These are phyloP conservation scores for Dioctria rufipes DNA, from an alignment of 2,888 invertebrate genomes.

Conservation along the genomic window DNA sequence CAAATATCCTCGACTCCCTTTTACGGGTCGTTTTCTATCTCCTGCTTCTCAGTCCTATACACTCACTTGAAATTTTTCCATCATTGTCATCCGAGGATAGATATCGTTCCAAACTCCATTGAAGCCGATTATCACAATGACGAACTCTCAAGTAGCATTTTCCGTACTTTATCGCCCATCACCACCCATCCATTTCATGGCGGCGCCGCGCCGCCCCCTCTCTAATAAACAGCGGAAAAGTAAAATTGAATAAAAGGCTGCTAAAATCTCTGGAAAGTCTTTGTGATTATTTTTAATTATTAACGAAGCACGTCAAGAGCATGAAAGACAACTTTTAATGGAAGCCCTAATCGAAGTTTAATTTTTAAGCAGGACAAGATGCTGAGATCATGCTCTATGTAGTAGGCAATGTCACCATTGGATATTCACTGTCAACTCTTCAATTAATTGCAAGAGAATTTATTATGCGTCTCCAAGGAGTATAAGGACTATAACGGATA, in stretches of 20 bases:
- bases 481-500: too few relatives aligned
- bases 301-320: constrained; percentile 36
- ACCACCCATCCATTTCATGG: too few relatives aligned
- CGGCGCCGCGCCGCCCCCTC: too few relatives aligned
- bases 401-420: background rate
- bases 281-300: constrained; percentile 50
- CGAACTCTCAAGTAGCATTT: constrained; percentile 45
- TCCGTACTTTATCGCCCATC: background rate
- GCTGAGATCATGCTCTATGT: background rate
- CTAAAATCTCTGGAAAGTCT: constrained; percentile 42
- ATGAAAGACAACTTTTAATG: constrained; percentile 39
- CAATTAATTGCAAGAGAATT: background rate
- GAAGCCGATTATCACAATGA: constrained; percentile 43
- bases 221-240: constrained; percentile 7
- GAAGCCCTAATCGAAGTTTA: constrained; percentile 54
- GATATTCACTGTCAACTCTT: constrained; percentile 4
- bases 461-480: too few relatives aligned
- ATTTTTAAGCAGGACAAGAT: constrained; percentile 55
- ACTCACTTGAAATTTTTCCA: background rate
- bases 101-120: constrained; percentile 22
- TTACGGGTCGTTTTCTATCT: background rate
- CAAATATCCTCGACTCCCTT: too few relatives aligned
- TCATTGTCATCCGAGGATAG: background rate
- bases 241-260: constrained; percentile 52
- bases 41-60: background rate